Evolutionary conservation across 2,797 vertebrate species (phyloP), one percentile per base, ranked within the genome.

Genomic region (Rhyacichthys aspro): DNA sequence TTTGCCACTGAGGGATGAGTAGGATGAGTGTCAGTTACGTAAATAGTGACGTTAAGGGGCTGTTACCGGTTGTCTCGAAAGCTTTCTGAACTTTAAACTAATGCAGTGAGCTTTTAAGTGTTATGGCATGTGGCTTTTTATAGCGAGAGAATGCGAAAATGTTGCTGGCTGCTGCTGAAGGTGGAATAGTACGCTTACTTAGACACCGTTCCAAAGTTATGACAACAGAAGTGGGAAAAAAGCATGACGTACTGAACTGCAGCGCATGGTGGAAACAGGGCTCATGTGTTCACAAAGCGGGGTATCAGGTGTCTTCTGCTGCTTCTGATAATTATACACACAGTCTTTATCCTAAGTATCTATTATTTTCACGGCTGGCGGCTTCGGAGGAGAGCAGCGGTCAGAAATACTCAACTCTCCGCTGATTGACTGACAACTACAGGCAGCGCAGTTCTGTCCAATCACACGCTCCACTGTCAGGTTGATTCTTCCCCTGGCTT

Each of bases 351-450:
- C 79, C 68, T 86, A 83, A 87, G 75, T 78, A 76, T 85, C 79
- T 78, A 81, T 85, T 88, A 86, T 89, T 91, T 90, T 88, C 85
- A 90, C 50, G 82, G 70, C 81, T 79, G 70, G 81, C 71, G 59
- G 82, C 67, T 77, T 76, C 59, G 59, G 59, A 76, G 69, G 64
- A 79, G 80, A 44, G 63, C 60, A 55, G 60, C 70, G 69, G 79
- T 79, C 79, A 82, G 81, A 83, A 86, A 86, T 84, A 86, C 84
- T 89, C 81, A 84, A 83, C 72, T 83, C 81, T 78, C 68, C 58
- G 7, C 72, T 70, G 76, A 85, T 82, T 88, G 90, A 90, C 83
- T 92, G 90, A 91, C 89, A 85, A 32, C 44, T 87, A 80, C 87
- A 85, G 85, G 67, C 74, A 56, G 81, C 81, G 62, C 65, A 55